Base-by-base conservation (phyloP, 2,888 invertebrate genomes). In the Morpho achilles region DNA sequence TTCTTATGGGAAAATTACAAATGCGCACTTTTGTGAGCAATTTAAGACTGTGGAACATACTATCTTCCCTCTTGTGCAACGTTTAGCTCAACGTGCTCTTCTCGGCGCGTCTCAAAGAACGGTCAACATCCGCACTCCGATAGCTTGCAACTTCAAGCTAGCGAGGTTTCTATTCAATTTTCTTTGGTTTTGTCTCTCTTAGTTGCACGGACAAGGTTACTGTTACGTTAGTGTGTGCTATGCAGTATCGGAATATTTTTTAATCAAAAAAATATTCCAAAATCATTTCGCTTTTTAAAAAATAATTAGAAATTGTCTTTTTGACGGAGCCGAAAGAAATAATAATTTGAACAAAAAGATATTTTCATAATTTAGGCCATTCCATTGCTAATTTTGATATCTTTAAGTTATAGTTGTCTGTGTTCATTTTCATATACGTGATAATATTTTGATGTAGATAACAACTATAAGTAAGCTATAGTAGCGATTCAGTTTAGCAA, bases 271-370 rank as follows among this genome's bases (percentile, higher is more conserved):
- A 40, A 40, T 50, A 50, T 45, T 32, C 23, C 32, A 39, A 39
- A 41, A 50, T 40, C 22, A 43, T 10, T 46, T 32, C 32, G 46
- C 9, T 44, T 56, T 23, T 40, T 23, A 50, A 9, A 23, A 8
- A 9, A 32, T 43, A 32, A 32, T 32, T 32, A 32, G 32, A 32
- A 32, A 32, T 32, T 48, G 52, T 55, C 10, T 46, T 7, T 46
- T 16, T 46, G 9, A n/a, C 22, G 8, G 22, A 47, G 7, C 32
- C 32, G 32, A 32, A 32, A 5, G 16, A 7, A 52, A 45, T 45
- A 45, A 39, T 32, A 39, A 43, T 4, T 39, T 32, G 10, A 51
- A 51, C 75, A 75, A 75, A 73, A 76, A 56, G 53, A 53, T 44
- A 49, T 46, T 58, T 51, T 61, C 59, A 61, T 54, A n/a, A 54